Percentiles rank a stretch among this genome's conserved stretches.
phyloP scores from a whole-genome alignment of 2,888 invertebrate species.

The Pterobdella sp. region DNA sequence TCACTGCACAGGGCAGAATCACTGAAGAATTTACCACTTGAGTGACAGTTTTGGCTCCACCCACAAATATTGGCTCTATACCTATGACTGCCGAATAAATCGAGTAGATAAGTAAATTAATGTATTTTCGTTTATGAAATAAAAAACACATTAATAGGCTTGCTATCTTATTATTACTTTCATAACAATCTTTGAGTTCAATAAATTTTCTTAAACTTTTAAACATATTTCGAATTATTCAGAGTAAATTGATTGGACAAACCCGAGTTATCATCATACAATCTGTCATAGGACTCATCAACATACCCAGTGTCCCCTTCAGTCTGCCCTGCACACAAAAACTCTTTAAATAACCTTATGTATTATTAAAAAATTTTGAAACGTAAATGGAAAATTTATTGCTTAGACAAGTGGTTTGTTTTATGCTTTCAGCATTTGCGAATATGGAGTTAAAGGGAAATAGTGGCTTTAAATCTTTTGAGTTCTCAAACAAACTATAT shows the following conservation, averaged over 20 bases:
- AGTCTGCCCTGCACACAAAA: background rate
- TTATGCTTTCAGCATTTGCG: no score
- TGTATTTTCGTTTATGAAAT: no score
- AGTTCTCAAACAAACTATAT: no score
- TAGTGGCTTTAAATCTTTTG: no score
- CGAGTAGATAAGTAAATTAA: no score
- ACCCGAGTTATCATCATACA: background rate
- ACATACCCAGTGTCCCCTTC: constrained; percentile 7
- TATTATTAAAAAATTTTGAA: background rate
- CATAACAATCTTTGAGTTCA: no score
- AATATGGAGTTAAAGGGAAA: no score
- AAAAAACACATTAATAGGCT: no score
- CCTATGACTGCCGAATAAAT: background rate
- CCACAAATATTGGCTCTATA: constrained; percentile 7
- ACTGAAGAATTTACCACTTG: constrained; percentile 33
- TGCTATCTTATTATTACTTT: no score
- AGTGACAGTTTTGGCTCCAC: constrained; percentile 4
- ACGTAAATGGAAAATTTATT: background rate
- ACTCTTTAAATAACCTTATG: background rate
- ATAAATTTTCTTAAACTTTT: no score
- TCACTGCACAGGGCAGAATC: constrained; percentile 34
- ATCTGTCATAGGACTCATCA: background rate
- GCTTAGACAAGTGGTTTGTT: background rate
- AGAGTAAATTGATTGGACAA: background rate
- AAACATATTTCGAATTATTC: no score